Evolutionary conservation across 1,140 invertebrate species (phyloP).

Genomic region (Trypoxylus dichotomus): DNA sequence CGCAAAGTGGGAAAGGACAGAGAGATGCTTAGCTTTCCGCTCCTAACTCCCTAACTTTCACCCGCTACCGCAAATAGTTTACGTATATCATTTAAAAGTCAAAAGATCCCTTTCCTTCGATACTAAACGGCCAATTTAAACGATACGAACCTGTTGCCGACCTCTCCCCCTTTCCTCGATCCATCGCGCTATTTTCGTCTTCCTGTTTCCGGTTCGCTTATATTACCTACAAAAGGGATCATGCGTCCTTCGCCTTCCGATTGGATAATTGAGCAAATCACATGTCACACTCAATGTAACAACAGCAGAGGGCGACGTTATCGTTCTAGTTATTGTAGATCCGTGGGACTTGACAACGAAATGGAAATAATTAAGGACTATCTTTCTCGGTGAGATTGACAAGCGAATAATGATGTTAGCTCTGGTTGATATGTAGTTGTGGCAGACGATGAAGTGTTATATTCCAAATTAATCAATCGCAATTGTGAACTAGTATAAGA

Average conservation of each 20-base stretch:
- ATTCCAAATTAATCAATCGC: background rate
- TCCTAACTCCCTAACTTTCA: background rate
- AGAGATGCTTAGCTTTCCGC: no score
- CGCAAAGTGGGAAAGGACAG: no score
- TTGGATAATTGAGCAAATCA: background rate
- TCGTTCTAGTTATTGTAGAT: background rate
- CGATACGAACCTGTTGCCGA: background rate
- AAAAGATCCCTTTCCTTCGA: background rate
- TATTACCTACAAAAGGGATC: background rate
- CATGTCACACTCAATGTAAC: background rate
- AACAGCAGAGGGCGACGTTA: background rate
- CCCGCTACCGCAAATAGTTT: background rate
- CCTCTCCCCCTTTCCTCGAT: background rate
- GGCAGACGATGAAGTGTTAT: background rate
- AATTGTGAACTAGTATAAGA: background rate
- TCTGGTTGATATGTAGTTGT: background rate
- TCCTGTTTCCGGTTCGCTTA: background rate
- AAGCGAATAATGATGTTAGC: background rate
- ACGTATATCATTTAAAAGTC: background rate
- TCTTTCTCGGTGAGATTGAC: background rate
- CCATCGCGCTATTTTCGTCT: background rate
- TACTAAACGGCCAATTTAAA: background rate
- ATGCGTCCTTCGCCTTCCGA: background rate
- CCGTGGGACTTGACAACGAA: background rate
- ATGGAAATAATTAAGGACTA: background rate